A percentile compares a stretch with the other conserved stretches of the same genome.
Evolutionary conservation across 2,888 invertebrate genomes (phyloP).

Genomic region (Apamea crenata): DNA sequence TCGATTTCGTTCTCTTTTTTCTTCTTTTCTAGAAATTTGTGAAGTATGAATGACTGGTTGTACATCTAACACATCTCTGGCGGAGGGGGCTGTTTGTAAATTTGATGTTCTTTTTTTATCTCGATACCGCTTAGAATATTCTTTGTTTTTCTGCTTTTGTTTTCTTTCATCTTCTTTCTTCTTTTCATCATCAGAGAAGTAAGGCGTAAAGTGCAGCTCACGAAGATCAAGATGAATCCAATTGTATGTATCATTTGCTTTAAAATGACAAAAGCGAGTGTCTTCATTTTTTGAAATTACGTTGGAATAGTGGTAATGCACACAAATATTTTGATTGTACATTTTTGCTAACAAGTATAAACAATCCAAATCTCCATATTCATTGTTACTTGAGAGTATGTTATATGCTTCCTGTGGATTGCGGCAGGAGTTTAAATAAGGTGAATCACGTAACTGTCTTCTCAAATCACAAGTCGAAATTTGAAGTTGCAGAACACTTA

Average conservation of each 20-base stretch:
- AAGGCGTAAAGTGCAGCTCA: conserved; percentile 67
- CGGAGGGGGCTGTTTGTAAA: conserved; percentile 27
- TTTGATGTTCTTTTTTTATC: conserved; percentile 42
- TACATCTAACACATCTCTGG: conserved; percentile 8
- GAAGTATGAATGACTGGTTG: conserved; percentile 14
- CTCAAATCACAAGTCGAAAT: conserved; percentile 14
- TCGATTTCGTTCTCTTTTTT: conserved; percentile 19
- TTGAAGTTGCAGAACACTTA: conserved; percentile 11
- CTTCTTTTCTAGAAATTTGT: conserved; percentile 11
- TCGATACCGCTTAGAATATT: conserved; percentile 45
- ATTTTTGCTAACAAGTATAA: conserved; percentile 73
- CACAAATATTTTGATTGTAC: conserved; percentile 75
- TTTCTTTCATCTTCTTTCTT: conserved; percentile 37
- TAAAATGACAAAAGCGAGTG: conserved; percentile 71
- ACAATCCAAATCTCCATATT: conserved; percentile 16
- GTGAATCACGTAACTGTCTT: conserved; percentile 7
- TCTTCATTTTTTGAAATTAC: conserved; percentile 69
- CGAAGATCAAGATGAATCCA: conserved; percentile 75
- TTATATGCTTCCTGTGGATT: conserved; percentile 10
- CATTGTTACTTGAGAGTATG: conserved; percentile 6
- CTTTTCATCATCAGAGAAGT: not conserved
- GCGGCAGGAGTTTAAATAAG: conserved; percentile 1
- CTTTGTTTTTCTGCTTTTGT: conserved; percentile 25
- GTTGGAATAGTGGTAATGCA: conserved; percentile 71
- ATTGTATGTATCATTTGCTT: conserved; percentile 72